Evolutionary conservation across 2,797 vertebrate genomes (phyloP).

Genomic region (Channallabes apus): DNA sequence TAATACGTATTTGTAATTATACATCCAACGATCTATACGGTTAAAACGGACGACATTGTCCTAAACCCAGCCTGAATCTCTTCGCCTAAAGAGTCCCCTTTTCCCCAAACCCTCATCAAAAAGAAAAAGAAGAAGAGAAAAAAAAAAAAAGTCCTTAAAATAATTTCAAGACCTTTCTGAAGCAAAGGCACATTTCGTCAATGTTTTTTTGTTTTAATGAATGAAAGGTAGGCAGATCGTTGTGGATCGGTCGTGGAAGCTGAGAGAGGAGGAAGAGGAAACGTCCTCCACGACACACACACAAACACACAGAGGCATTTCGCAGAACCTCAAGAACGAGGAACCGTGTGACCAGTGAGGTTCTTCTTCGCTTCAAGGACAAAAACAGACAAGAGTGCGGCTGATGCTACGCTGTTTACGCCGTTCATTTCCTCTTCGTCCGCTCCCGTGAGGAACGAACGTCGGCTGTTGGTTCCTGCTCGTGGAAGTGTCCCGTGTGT

Average conservation of each 20-base stretch:
- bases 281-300: neutral
- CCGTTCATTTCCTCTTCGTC: neutral
- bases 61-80: constrained; percentile 23
- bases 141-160: constrained; percentile 20
- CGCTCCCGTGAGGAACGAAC: neutral
- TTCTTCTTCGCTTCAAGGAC: neutral
- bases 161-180: constrained; percentile 45
- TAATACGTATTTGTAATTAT: constrained; percentile 52
- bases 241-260: constrained; percentile 8
- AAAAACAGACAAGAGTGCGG: neutral
- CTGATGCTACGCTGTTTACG: neutral
- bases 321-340: neutral
- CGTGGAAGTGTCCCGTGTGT: constrained; percentile 13
- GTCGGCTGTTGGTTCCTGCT: constrained; percentile 32
- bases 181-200: constrained; percentile 47
- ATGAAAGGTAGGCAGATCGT: constrained; percentile 17
- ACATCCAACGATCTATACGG: constrained; percentile 48
- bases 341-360: neutral
- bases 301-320: neutral
- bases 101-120: constrained; percentile 26
- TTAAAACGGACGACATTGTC: constrained; percentile 46
- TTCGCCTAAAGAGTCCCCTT: neutral
- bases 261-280: constrained; percentile 14
- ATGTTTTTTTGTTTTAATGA: neutral
- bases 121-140: neutral